Percentiles rank a stretch among this genome's conserved stretches.
Conservation (phyloP, 2,797 vertebrate species). For the Balearica regulorum region DNA sequence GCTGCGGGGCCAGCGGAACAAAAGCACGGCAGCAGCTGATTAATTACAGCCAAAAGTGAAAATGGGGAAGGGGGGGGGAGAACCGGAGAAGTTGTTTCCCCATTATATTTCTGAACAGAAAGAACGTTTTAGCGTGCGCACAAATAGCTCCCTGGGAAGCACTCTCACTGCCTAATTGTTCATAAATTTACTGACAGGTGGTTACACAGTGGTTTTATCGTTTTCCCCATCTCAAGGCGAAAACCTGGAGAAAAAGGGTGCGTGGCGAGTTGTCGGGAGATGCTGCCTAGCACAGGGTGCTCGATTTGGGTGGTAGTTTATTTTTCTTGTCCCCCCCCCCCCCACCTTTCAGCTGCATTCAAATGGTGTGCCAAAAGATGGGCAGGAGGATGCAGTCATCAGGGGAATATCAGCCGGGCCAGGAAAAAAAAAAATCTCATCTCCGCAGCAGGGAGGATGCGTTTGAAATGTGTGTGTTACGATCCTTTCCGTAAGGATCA, state of each 20-base stretch:
- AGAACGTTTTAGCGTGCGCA: slow-evolving; percentile 63
- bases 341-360: neutral
- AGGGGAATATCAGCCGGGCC: neutral
- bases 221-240: slow-evolving; percentile 46
- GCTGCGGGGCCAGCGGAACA: neutral
- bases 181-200: slow-evolving; percentile 81
- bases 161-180: slow-evolving; percentile 78
- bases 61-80: neutral
- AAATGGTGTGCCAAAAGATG: neutral
- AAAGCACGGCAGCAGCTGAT: slow-evolving; percentile 38
- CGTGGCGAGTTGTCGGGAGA: neutral
- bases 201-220: slow-evolving; percentile 74
- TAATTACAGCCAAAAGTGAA: slow-evolving; percentile 59
- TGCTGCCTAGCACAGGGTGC: neutral
- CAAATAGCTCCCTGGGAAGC: slow-evolving; percentile 78
- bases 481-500: neutral
- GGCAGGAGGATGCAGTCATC: neutral
- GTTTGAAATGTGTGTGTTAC: neutral
- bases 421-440: neutral
- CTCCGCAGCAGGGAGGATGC: neutral
- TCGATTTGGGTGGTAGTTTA: neutral
- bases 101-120: slow-evolving; percentile 66
- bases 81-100: slow-evolving; percentile 62
- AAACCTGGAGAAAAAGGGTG: slow-evolving; percentile 46
- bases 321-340: too few relatives aligned